Base-by-base conservation (phyloP, 2,888 invertebrate species). In the Oxyteleia sp. region DNA sequence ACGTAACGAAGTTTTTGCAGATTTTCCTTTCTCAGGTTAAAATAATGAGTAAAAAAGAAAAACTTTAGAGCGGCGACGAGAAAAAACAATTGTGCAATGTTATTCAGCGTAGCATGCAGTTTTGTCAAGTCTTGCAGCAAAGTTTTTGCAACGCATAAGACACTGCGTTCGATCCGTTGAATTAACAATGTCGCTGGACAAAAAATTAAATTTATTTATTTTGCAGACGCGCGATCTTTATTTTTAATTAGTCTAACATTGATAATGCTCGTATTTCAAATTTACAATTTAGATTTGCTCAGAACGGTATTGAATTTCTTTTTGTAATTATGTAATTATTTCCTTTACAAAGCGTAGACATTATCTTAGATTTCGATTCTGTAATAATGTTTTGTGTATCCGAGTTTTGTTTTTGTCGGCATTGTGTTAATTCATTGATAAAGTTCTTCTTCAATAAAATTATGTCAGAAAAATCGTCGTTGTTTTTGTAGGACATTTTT, bases 71-170 rank as follows among this genome's bases (percentile, higher is more conserved):
- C 63, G 45, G 23, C 53, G 35, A 13, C n/a, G n/a, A 71, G 7
- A 57, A 64, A 72, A 72, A 79, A 71, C 47, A 71, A 79, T 79
- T 79, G 71, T 80, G 79, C 66, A 72, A 72, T 59, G 79, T 66
- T 80, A 80, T 59, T 71, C 72, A 72, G 71, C 66, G 79, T 72
- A 59, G 79, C 79, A 66, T 64, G 79, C 64, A 71, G 71, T 79
- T 79, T 71, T 71, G 71, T 71, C 69, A 64, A 72, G 79, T 49
- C 64, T 71, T 71, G 41, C 61, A 41, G 11, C 20, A 29, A 11
- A 32, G 29, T 78, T 78, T 76, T 61, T 78, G 11, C 29, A 1
- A 1, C 18, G 7, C 7, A 8, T 11, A 16, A 47, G 23, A 20
- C 11, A 15, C 20, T 3, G 18, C 32, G 26, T 29, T 26, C 38